Evolutionary conservation across 2,797 vertebrate genomes (phyloP), one percentile per base, ranked within the genome.

Genomic region (Orestias chungarensis): DNA sequence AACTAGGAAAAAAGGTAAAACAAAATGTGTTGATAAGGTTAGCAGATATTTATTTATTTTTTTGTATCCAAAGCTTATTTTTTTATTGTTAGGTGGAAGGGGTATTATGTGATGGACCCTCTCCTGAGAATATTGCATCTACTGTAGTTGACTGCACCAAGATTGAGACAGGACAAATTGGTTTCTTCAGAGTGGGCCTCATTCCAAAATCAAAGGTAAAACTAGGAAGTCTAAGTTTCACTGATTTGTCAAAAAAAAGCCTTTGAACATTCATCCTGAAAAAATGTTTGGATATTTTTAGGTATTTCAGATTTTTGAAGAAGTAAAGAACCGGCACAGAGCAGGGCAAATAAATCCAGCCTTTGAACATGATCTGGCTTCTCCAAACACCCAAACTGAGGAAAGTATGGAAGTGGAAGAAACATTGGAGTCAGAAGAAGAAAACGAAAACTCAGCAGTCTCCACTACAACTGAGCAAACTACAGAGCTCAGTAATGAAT

Each of bases 81-180:
- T n/a, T 71, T 75, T 20, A 83, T 52, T 29, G 1, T 44, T 62
- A 97, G 96, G 96, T 97, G 73, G 94, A 97, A 76, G 96, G 95
- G 1, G 95, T 97, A 17, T 90, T 97, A 18, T 97, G 96, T 79
- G 95, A 95, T 38, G 96, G 96, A 0, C 93, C 96, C 1, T 97
- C 96, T 4, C 96, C 96, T 25, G 96, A 97, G 88, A 97, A 96
- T 74, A 95, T 97, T 31, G 96, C 96, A 50, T 97, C 96, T 42
- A 97, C 96, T 0, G 96, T 97, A 15, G 95, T 97, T n/a, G 95
- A 97, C 88, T 97, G 96, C 88, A 97, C 96, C 50, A 96, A 95
- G 85, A 96, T 97, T 0, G 93, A 96, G 72, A 93, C 88, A 0
- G 96, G 96, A 9, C 92, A 91, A 27, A 93, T 97, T 15, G 95